Percentiles rank a stretch among this genome's conserved stretches.
These are phyloP conservation scores for Trissolcus brochymenae DNA, from an alignment of 2,888 invertebrate species.

Conservation along the genomic window DNA sequence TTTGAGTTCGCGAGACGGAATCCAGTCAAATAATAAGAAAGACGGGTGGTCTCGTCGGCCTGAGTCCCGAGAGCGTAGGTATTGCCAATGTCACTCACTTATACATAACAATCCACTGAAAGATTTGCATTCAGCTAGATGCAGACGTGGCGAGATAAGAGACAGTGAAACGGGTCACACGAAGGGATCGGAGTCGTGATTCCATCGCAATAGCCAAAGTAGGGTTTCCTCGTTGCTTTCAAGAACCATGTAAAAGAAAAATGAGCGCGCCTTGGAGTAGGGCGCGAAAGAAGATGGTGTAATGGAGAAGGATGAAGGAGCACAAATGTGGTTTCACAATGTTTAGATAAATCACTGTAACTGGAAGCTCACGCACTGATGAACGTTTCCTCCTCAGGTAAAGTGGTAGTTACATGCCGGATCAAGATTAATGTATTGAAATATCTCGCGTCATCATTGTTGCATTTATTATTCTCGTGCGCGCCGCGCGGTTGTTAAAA, in stretches of 20 bases:
- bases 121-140: constrained; percentile 59
- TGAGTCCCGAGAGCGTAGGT: constrained; percentile 57
- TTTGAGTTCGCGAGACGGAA: constrained; percentile 58
- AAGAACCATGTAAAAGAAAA: constrained; percentile 59
- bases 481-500: constrained; percentile 34
- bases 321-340: constrained; percentile 58
- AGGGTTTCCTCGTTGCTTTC: constrained; percentile 57
- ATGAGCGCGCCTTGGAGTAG: constrained; percentile 49
- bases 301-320: constrained; percentile 60
- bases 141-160: constrained; percentile 58
- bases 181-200: constrained; percentile 56
- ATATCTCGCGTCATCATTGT: constrained; percentile 57
- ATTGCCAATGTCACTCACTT: constrained; percentile 60
- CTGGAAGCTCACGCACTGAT: constrained; percentile 57
- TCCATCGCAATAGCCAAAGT: constrained; percentile 57
- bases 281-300: constrained; percentile 55
- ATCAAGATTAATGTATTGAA: constrained; percentile 59
- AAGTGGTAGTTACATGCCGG: constrained; percentile 55
- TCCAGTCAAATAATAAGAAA: constrained; percentile 56
- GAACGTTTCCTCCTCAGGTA: constrained; percentile 57
- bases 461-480: constrained; percentile 52
- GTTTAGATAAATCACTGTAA: constrained; percentile 59
- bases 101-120: constrained; percentile 59
- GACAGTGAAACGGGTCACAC: constrained; percentile 58
- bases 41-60: constrained; percentile 58